Evolutionary conservation across 2,888 invertebrate genomes (phyloP), one percentile per base, ranked within the genome.

Genomic region (Philaethria dido): DNA sequence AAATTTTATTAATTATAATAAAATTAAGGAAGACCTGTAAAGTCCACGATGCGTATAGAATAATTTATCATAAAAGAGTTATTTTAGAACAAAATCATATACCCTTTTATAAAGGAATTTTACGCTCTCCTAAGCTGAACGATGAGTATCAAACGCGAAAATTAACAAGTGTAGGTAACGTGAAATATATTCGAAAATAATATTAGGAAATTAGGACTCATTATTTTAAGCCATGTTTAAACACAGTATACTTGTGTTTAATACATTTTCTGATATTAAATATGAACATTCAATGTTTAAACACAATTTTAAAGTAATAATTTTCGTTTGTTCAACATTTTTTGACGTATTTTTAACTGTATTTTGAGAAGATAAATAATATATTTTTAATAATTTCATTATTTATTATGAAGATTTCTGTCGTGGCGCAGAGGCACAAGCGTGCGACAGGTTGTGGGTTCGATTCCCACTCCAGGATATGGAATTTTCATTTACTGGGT

Each of bases 81-180:
- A 68, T 68, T 69, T 68, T 64, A 33, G 52, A 62, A 52, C 50
- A 50, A 64, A 64, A 62, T 66, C n/a, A 54, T 60, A 60, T 62
- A 61, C 67, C 69, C 67, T 57, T 67, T 62, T 55, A 64, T 39
- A 57, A 67, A 69, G 64, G 52, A 64, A 69, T 69, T 69, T 69
- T 50, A 60, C 64, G 62, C 68, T 57, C 62, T 44, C 64, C 57
- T 50, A 64, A 68, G 50, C 62, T 59, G 45, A 69, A 55, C 67
- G 64, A 55, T 36, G 52, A 62, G 45, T 29, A 50, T 44, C 59
- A 52, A 54, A 47, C 47, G 39, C 47, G 22, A 60, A 65, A 44
- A 65, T 65, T 60, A 60, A 42, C 39, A 47, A 33, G 9, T 25
- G 50, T 50, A 8, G 16, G n/a, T 16, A 4, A 52, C 20, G 29